Evolutionary conservation across 2,888 invertebrate genomes (phyloP).

Genomic region (Neocrepidodera transversa): DNA sequence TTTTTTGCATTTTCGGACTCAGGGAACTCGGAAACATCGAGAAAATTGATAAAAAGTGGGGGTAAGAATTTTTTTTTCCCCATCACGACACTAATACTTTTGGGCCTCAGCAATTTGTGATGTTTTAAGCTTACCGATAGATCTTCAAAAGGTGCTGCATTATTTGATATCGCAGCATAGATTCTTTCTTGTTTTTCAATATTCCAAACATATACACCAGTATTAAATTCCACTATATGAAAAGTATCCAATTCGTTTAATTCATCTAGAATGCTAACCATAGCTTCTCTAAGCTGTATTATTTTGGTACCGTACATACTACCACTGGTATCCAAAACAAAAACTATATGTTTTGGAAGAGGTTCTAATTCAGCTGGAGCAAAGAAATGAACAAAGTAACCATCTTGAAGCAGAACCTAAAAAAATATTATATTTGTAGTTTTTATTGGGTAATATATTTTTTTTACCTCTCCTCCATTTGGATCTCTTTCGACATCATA

Average conservation of each 20-base stretch:
- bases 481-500: conserved; percentile 71
- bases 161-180: conserved; percentile 45
- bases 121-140: conserved; percentile 20
- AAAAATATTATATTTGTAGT: not conserved
- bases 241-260: conserved; percentile 28
- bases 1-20: no score
- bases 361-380: conserved; percentile 68
- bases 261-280: conserved; percentile 67
- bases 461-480: conserved; percentile 65
- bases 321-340: conserved; percentile 77
- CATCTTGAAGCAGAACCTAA: conserved; percentile 69
- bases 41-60: no score
- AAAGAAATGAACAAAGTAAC: conserved; percentile 80
- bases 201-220: conserved; percentile 33
- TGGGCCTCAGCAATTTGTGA: no score
- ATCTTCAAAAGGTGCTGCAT: conserved; percentile 32
- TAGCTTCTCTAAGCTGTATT: conserved; percentile 69
- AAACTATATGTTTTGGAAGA: conserved; percentile 72
- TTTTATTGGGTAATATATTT: no score
- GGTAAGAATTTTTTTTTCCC: no score
- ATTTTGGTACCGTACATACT: conserved; percentile 76
- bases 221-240: conserved; percentile 35
- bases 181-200: conserved; percentile 54
- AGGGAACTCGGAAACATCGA: no score
- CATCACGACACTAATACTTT: no score